These are phyloP conservation scores for Scopus umbretta DNA, from an alignment of 2,113 vertebrate species.

Conservation along the genomic window DNA sequence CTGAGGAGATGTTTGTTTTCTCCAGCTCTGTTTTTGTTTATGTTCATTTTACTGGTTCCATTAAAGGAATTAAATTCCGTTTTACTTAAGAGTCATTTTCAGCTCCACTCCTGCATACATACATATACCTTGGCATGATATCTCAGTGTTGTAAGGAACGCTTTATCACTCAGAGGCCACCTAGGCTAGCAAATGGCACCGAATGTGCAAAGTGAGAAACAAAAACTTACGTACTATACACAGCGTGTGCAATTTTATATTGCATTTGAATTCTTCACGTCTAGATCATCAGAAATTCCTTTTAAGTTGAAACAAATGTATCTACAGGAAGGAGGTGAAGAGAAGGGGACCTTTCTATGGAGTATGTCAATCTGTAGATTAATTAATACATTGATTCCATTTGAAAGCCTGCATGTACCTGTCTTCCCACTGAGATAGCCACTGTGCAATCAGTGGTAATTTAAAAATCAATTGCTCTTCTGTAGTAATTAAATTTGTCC, in stretches of 20 bases:
- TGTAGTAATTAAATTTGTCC: constrained; percentile 77
- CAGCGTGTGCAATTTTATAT: neutral
- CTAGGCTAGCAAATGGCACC: neutral
- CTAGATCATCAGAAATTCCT: neutral
- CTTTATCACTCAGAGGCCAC: neutral
- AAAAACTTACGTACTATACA: neutral
- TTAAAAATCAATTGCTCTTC: constrained; percentile 76
- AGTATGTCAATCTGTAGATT: constrained; percentile 57
- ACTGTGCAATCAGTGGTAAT: constrained; percentile 73
- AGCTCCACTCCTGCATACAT: neutral
- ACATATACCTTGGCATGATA: neutral
- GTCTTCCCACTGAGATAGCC: constrained; percentile 69
- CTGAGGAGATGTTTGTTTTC: neutral
- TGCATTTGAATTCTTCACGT: neutral
- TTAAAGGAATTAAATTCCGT: neutral
- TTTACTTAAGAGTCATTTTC: neutral
- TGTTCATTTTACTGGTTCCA: neutral
- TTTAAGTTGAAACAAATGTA: constrained; percentile 17
- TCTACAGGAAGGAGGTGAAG: neutral
- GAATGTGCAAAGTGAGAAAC: neutral
- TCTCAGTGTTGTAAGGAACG: neutral
- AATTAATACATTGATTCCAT: constrained; percentile 74
- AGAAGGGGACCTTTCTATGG: constrained; percentile 1
- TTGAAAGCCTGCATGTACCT: constrained; percentile 67
- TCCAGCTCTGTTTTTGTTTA: neutral